These are phyloP conservation scores for Apocrypta bakeri DNA, from an alignment of 1,140 invertebrate species.

Conservation along the genomic window DNA sequence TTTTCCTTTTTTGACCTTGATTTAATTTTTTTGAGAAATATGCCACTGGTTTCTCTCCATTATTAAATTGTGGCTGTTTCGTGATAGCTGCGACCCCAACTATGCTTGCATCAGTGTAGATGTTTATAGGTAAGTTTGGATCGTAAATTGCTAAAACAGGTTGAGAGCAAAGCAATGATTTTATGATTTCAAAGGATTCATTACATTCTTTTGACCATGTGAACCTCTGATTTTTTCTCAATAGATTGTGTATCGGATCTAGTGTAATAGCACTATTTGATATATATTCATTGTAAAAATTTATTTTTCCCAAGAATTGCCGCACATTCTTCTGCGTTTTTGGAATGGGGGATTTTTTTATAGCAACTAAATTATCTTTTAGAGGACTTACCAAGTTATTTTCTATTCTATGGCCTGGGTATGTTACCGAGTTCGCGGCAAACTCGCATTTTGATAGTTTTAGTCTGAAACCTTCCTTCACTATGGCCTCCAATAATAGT, in stretches of 20 bases:
- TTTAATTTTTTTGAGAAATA: slow-evolving; percentile 50
- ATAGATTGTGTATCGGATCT: slow-evolving; percentile 53
- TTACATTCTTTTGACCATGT: slow-evolving; percentile 50
- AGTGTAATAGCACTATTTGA: slow-evolving; percentile 41
- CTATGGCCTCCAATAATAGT: too few species aligned
- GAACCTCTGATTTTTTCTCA: slow-evolving; percentile 53
- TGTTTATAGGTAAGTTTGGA: slow-evolving; percentile 46
- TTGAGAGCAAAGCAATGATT: slow-evolving; percentile 52
- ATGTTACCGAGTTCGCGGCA: neutral
- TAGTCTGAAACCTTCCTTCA: slow-evolving; percentile 52
- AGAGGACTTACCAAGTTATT: slow-evolving; percentile 44
- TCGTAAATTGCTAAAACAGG: slow-evolving; percentile 55
- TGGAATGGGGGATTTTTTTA: slow-evolving; percentile 52
- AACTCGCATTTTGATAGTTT: slow-evolving; percentile 43
- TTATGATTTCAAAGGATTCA: slow-evolving; percentile 52
- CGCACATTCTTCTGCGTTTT: slow-evolving; percentile 52
- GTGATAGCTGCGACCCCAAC: slow-evolving; percentile 48
- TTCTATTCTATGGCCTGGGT: slow-evolving; percentile 46
- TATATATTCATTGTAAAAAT: slow-evolving; percentile 51
- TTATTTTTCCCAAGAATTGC: slow-evolving; percentile 47
- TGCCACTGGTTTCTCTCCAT: slow-evolving; percentile 38
- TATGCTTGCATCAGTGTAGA: slow-evolving; percentile 54
- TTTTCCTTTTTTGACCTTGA: slow-evolving; percentile 29
- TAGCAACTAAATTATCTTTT: slow-evolving; percentile 53
- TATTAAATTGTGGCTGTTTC: slow-evolving; percentile 45